phyloP scores from a whole-genome alignment of 2,888 invertebrate species.

The Melanostoma mellinum region DNA sequence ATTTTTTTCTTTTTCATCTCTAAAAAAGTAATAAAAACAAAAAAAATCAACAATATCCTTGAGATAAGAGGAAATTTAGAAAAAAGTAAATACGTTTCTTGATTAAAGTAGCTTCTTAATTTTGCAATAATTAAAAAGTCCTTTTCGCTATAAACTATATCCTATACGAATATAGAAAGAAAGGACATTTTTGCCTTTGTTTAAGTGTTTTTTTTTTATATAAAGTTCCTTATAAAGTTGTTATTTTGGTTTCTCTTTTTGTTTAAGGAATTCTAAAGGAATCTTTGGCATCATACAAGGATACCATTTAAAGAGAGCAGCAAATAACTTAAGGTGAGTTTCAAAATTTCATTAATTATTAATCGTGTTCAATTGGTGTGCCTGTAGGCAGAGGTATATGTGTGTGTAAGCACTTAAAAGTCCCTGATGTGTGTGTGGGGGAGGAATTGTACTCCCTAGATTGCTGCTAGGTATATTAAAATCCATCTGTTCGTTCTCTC shows the following conservation, averaged over 20 bases:
- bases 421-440: background rate
- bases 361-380: conserved; percentile 2
- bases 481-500: too few relatives aligned
- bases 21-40: conserved; percentile 22
- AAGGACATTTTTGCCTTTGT: background rate
- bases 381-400: conserved; percentile 10
- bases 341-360: conserved; percentile 14
- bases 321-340: conserved; percentile 61
- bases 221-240: background rate
- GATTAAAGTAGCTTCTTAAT: too few relatives aligned
- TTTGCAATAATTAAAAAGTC: background rate
- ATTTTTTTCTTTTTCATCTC: conserved; percentile 36
- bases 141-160: background rate
- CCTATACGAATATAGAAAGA: background rate
- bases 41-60: conserved; percentile 39
- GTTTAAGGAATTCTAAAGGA: conserved; percentile 60
- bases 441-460: background rate
- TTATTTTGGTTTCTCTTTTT: conserved; percentile 26
- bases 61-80: conserved; percentile 22
- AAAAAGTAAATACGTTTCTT: conserved; percentile 8
- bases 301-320: conserved; percentile 46
- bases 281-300: conserved; percentile 59
- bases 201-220: background rate
- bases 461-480: background rate
- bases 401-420: background rate